Percentiles rank a stretch among this genome's conserved stretches.
Conservation (phyloP, 2,113 vertebrate species). For the Sula dactylatra region DNA sequence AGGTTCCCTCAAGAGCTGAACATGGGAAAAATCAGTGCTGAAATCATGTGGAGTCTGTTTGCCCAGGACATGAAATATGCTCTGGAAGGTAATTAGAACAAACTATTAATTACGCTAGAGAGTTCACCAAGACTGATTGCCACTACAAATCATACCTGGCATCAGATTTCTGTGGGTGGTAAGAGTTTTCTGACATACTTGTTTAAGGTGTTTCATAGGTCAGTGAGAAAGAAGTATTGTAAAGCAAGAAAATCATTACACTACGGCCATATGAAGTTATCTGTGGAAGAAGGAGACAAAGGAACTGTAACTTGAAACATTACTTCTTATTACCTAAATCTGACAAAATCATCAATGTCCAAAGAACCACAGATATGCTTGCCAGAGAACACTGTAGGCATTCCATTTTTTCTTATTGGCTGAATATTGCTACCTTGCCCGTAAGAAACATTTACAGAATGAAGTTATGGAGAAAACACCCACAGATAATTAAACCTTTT, state of each 20-base stretch:
- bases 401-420: background rate
- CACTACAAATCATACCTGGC: background rate
- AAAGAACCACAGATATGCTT: background rate
- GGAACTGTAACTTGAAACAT: background rate
- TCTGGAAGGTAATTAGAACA: conserved; percentile 85
- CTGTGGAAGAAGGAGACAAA: background rate
- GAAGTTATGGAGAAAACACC: background rate
- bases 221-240: background rate
- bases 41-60: conserved; percentile 93
- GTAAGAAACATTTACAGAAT: background rate
- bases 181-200: background rate
- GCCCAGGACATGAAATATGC: conserved; percentile 96
- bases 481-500: background rate
- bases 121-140: background rate
- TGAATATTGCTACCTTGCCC: background rate
- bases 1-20: conserved; percentile 97
- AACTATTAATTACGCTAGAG: background rate
- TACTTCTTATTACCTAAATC: background rate
- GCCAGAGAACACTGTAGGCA: background rate
- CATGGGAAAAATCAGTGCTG: conserved; percentile 90
- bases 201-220: background rate
- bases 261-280: background rate
- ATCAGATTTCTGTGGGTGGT: background rate
- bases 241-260: background rate
- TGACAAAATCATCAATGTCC: background rate